Evolutionary conservation across 2,797 vertebrate species (phyloP), one percentile per base, ranked within the genome.

Genomic region (Gallirallus australis): DNA sequence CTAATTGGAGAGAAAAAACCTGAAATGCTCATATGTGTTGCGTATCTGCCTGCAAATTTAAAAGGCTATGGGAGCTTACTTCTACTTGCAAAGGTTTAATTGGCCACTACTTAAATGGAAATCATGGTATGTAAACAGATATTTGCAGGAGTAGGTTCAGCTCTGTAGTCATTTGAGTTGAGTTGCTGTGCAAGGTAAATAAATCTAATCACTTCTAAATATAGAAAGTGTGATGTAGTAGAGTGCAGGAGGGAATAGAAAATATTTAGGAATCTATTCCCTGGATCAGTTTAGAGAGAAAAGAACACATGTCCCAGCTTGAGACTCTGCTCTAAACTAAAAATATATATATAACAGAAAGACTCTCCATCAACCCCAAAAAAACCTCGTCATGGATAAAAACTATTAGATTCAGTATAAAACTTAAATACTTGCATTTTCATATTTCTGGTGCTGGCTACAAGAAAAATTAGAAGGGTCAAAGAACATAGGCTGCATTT

Each of bases 191-290:
- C 60, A 80, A 93, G 81, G 65, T 92, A 94, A 96, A 94, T 88
- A 95, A 94, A 94, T 70, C 25, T 91, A 95, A 95, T 93, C 48
- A 79, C 59, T 47, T 86, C 82, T 84, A 94, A 93, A 94, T 72
- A 93, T 60, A 96, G 89, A 24, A 73, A 60, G 12, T 56, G 12
- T 40, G 47, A 79, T 82, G 57, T 37, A 25, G 13, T 76, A 40
- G 47, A 90, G 52, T 73, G 40, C 35, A 73, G 11, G 28, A 79
- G 12, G 21, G 87, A 95, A 91, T n/a, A 84, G 35, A 92, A 92
- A 54, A 35, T 65, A 68, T 78, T 75, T 64, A 78, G 57, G 24
- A 77, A 82, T 83, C n/a, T 79, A 7, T 89, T 86, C 82, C n/a
- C 31, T 2, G 5, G 45, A 56, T 73, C 12, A 45, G 2, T 6